These are phyloP conservation scores for Mythimna albipuncta DNA, from an alignment of 2,888 invertebrate genomes.

Conservation along the genomic window DNA sequence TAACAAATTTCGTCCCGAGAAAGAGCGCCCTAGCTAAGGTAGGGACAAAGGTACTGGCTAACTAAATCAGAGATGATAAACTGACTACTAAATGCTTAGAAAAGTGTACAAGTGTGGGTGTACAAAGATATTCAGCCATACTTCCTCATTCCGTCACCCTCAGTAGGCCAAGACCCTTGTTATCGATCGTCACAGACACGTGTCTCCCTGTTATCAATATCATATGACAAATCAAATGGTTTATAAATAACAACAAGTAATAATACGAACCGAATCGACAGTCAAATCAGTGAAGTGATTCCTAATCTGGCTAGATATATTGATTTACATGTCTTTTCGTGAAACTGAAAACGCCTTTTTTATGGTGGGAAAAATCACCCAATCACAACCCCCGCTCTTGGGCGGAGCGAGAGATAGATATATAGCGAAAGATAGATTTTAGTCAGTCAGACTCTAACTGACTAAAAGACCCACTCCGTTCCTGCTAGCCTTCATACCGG, in stretches of 20 bases:
- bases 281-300: background rate
- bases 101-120: background rate
- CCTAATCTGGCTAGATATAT: background rate
- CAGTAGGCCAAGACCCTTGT: slow-evolving; percentile 1
- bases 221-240: background rate
- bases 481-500: too few species aligned
- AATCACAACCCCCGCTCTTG: too few species aligned
- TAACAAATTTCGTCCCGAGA: too few species aligned
- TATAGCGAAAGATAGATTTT: too few species aligned
- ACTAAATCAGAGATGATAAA: too few species aligned
- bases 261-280: background rate
- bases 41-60: background rate
- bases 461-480: too few species aligned
- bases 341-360: background rate
- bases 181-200: background rate
- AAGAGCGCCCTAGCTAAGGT: too few species aligned
- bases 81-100: too few species aligned
- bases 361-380: too few species aligned
- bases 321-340: slow-evolving; percentile 5
- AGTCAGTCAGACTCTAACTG: too few species aligned
- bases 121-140: background rate
- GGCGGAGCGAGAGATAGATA: too few species aligned
- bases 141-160: slow-evolving; percentile 1
- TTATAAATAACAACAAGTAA: slow-evolving; percentile 7
- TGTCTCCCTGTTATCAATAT: background rate